Evolutionary conservation across 2,113 vertebrate genomes (phyloP).

Genomic region (Stercorarius parasiticus): DNA sequence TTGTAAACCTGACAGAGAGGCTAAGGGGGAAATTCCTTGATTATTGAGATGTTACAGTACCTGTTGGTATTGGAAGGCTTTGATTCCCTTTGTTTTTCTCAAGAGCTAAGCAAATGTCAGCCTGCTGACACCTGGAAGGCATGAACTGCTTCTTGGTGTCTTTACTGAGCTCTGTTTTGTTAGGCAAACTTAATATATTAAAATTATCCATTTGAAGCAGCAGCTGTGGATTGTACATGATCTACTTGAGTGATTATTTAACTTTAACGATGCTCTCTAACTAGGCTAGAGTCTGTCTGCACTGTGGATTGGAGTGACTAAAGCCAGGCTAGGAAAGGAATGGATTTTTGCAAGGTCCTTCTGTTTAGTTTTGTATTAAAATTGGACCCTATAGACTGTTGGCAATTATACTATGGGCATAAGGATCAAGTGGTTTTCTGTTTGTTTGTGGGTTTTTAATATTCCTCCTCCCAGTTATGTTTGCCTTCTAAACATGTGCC

Average conservation of each 20-base stretch:
- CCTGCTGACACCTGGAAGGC: constrained; percentile 14
- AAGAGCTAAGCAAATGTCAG: neutral
- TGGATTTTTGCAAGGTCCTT: neutral
- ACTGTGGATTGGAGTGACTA: neutral
- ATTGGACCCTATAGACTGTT: neutral
- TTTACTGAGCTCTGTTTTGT: constrained; percentile 1
- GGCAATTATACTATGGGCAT: neutral
- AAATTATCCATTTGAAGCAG: neutral
- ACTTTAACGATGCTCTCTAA: neutral
- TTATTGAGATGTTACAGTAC: neutral
- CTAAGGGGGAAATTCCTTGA: neutral
- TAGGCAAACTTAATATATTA: constrained; percentile 1
- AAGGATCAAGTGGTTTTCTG: neutral
- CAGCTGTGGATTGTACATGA: constrained; percentile 6
- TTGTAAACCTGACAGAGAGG: rapidly evolving
- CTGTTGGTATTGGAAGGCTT: neutral
- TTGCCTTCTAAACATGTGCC: neutral
- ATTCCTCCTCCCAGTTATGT: neutral
- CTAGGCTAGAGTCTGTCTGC: neutral
- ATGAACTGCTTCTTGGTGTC: neutral
- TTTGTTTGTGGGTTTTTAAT: neutral
- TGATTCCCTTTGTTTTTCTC: neutral
- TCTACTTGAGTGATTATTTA: neutral
- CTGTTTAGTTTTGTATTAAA: neutral
- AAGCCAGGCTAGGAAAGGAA: neutral